Conservation (phyloP, 2,888 invertebrate species). For the Agrotis ipsilon region DNA sequence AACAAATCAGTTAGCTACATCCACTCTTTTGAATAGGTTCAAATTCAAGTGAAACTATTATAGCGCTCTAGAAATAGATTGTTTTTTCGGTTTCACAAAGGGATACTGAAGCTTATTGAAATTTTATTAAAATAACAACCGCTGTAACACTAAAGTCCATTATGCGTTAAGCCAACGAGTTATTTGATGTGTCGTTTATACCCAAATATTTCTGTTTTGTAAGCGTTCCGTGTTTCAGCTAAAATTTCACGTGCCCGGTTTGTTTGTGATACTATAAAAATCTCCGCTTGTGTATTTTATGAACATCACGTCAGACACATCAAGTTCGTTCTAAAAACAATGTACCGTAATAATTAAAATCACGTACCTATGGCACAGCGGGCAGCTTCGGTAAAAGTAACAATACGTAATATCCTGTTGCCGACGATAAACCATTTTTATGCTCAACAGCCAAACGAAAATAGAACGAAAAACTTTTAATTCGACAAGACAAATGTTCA, state of each 20-base stretch:
- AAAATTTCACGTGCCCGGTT: conserved; percentile 36
- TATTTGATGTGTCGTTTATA: conserved; percentile 23
- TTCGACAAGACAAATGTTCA: conserved; percentile 67
- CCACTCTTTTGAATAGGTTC: not conserved
- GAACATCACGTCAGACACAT: conserved; percentile 52
- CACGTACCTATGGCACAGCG: conserved; percentile 24
- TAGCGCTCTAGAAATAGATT: not conserved
- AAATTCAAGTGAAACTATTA: not conserved
- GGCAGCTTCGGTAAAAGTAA: conserved; percentile 30
- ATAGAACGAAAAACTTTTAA: conserved; percentile 66
- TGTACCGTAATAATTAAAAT: conserved; percentile 58
- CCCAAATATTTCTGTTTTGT: conserved; percentile 46
- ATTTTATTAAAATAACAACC: not conserved
- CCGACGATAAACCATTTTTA: conserved; percentile 58
- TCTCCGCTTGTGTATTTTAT: conserved; percentile 54
- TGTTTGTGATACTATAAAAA: conserved; percentile 66
- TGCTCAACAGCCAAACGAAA: conserved; percentile 65
- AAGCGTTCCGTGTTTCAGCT: conserved; percentile 26
- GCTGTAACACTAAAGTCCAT: conserved; percentile 14
- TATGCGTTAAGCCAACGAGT: conserved; percentile 5
- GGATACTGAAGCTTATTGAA: not conserved
- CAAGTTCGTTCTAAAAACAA: conserved; percentile 54
- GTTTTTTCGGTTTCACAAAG: not conserved
- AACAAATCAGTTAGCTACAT: not conserved
- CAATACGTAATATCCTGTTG: conserved; percentile 74